Base-by-base conservation (phyloP, 2,888 invertebrate species). In the Lepeophtheirus nordmannii region DNA sequence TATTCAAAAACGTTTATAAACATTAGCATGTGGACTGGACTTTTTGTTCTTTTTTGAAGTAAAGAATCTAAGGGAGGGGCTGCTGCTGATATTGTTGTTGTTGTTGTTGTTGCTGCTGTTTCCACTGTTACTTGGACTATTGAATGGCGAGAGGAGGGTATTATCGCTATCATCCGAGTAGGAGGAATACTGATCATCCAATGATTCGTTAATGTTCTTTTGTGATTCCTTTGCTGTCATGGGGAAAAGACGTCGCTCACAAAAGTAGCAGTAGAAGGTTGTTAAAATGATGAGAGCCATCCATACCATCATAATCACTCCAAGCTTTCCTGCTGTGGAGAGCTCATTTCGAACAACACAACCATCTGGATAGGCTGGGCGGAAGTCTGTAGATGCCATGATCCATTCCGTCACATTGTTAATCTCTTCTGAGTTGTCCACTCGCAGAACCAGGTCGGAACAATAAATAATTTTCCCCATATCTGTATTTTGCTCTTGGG, bases 161-260 rank as follows among this genome's bases (percentile, higher is more conserved):
- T 14, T n/a, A 17, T 14, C 8, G 53, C 17, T 17, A 46, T 46
- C 53, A 46, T 14, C 14, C 1, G 53, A 46, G 53, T 14, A 46
- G 5, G 8, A 17, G 53, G 53, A 46, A 8, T 14, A n/a, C 53
- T 46, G n/a, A n/a, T 46, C 53, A 14, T 46, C 53, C 53, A 46
- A 17, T 14, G 53, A 17, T n/a, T 46, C 53, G 17, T 17, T 46
- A 3, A 14, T 17, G 14, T 46, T 17, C 1, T 17, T 46, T 8
- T 14, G n/a, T 46, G 53, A 2, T 14, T 46, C 53, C 8, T 46
- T 46, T 14, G 17, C 5, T 14, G 14, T 46, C 53, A 46, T 46
- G 60, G 63, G 63, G 22, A 63, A 63, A 22, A 63, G 56, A 12
- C 63, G 46, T n/a, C 53, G 63, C 8, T 63, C 63, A 30, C 63